Conservation (phyloP, 2,113 vertebrate genomes). For the Glaucidium brasilianum region DNA sequence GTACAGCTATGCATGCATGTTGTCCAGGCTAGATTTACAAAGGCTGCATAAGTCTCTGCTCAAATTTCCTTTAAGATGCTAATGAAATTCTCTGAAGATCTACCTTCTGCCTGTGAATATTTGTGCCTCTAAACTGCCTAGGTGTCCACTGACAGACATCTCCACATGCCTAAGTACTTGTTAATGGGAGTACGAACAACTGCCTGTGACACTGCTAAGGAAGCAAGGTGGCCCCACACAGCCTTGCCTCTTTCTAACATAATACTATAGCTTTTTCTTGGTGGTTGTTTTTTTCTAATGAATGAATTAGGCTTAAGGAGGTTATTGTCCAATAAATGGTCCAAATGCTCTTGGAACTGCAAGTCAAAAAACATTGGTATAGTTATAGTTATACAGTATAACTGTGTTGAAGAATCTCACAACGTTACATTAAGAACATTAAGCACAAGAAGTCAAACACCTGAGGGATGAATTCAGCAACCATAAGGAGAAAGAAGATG, state of each 20-base stretch:
- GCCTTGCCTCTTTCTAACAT: neutral
- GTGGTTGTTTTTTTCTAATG: neutral
- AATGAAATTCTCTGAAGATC: neutral
- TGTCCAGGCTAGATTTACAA: neutral
- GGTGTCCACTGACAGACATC: neutral
- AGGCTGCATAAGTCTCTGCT: neutral
- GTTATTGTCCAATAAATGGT: neutral
- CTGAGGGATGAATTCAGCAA: neutral
- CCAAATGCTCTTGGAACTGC: neutral
- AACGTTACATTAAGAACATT: neutral
- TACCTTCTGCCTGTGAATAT: neutral
- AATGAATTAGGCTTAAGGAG: neutral
- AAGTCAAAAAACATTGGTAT: neutral
- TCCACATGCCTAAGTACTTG: neutral
- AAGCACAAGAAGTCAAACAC: neutral
- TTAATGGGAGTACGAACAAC: fast-evolving
- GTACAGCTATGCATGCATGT: neutral
- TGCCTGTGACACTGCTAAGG: neutral
- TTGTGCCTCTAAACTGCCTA: neutral
- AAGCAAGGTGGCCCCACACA: neutral
- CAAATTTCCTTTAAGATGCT: neutral
- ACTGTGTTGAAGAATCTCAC: neutral
- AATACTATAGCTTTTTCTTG: neutral
- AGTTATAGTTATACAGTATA: neutral
- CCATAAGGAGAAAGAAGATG: neutral